Evolutionary conservation across 2,113 vertebrate genomes (phyloP).

Genomic region (Vidua chalybeata): DNA sequence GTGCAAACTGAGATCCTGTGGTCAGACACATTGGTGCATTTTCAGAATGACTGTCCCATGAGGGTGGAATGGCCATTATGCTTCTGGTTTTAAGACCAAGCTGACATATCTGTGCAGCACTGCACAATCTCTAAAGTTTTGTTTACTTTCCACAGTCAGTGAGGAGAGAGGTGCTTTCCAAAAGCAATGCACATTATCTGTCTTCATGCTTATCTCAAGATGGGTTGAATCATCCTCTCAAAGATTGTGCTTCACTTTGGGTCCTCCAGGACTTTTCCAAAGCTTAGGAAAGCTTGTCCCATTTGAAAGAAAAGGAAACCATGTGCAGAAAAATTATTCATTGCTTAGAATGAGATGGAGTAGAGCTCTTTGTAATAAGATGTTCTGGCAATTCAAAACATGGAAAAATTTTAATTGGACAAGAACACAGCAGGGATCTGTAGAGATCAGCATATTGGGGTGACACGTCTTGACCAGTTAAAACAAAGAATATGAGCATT

Average conservation of each 20-base stretch:
- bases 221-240: neutral
- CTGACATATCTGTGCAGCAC: neutral
- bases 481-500: neutral
- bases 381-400: neutral
- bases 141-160: neutral
- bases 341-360: neutral
- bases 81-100: neutral
- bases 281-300: neutral
- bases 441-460: neutral
- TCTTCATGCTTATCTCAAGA: neutral
- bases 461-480: neutral
- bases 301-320: neutral
- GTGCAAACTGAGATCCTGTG: neutral
- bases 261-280: neutral
- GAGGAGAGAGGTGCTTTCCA: neutral
- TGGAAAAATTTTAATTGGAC: neutral
- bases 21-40: neutral
- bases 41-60: neutral
- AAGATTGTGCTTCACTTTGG: neutral
- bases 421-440: neutral
- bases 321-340: neutral
- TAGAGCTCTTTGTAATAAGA: neutral
- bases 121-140: neutral
- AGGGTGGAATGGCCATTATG: neutral
- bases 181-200: neutral